Conservation (phyloP, 2,113 vertebrate species). For the Platysternon megacephalum region DNA sequence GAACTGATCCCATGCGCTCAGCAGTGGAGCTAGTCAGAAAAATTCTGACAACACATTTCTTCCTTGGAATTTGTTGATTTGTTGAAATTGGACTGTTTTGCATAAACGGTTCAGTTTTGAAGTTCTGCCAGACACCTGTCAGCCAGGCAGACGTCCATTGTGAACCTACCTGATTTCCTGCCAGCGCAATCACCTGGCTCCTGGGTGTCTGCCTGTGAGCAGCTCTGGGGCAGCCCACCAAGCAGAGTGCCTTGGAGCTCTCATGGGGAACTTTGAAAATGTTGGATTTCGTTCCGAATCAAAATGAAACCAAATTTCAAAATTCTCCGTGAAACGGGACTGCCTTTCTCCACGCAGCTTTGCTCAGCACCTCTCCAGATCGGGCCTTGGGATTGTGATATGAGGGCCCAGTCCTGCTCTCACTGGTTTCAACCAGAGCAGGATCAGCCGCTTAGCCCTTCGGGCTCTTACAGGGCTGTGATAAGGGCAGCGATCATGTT, state of each 20-base stretch:
- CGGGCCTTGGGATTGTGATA: accelerated
- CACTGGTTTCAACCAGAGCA: neutral
- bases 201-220: neutral
- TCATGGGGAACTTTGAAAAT: neutral
- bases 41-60: neutral
- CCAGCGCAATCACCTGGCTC: accelerated
- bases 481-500: accelerated
- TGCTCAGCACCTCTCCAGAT: accelerated
- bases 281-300: neutral
- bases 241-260: neutral
- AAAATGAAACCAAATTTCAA: neutral
- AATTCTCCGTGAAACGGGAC: accelerated
- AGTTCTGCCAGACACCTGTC: neutral
- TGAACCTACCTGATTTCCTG: neutral
- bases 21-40: accelerated
- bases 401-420: accelerated
- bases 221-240: neutral
- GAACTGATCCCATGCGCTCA: neutral
- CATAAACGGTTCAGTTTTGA: neutral
- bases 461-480: accelerated
- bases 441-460: accelerated
- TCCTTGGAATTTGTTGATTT: conserved; percentile 18
- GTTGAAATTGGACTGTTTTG: neutral
- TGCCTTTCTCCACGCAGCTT: accelerated
- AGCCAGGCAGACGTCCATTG: neutral